These are phyloP conservation scores for Charaxes varanes DNA, from an alignment of 1,140 invertebrate genomes.

Conservation along the genomic window DNA sequence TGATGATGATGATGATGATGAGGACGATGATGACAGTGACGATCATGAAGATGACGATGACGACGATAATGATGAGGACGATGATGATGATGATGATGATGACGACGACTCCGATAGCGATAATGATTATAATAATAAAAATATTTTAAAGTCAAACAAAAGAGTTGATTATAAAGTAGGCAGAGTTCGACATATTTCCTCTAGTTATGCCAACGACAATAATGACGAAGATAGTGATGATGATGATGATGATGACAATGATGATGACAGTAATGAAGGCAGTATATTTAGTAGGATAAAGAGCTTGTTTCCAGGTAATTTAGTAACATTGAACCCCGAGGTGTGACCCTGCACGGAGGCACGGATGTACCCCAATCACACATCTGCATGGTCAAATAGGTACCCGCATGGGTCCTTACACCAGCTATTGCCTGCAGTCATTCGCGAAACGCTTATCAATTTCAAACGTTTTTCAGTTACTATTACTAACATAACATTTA, in stretches of 20 bases:
- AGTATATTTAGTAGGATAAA: conserved; percentile 70
- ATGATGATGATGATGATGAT: conserved; percentile 55
- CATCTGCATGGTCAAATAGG: conserved; percentile 69
- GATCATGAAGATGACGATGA: conserved; percentile 62
- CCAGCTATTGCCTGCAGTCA: conserved; percentile 73
- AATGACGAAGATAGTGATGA: conserved; percentile 73
- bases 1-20: conserved; percentile 57
- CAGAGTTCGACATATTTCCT: conserved; percentile 33
- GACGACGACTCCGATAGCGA: conserved; percentile 50
- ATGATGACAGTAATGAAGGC: conserved; percentile 73
- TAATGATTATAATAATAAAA: conserved; percentile 30
- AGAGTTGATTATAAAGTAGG: conserved; percentile 10
- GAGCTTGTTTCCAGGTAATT: conserved; percentile 72
- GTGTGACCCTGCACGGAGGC: conserved; percentile 59
- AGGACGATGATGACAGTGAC: conserved; percentile 18
- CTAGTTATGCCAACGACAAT: too few species aligned
- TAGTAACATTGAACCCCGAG: conserved; percentile 54
- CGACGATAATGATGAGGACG: conserved; percentile 70
- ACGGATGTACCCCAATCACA: conserved; percentile 54
- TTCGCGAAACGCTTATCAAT: conserved; percentile 67
- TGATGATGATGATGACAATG: conserved; percentile 71
- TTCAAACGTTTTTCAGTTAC: conserved; percentile 59
- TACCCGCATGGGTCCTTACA: conserved; percentile 61
- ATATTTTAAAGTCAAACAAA: conserved; percentile 3
- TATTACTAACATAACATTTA: conserved; percentile 68